A percentile compares a stretch with the other conserved stretches of the same genome.
phyloP scores from a whole-genome alignment of 1,140 invertebrate genomes.

The Halotydeus destructor region DNA sequence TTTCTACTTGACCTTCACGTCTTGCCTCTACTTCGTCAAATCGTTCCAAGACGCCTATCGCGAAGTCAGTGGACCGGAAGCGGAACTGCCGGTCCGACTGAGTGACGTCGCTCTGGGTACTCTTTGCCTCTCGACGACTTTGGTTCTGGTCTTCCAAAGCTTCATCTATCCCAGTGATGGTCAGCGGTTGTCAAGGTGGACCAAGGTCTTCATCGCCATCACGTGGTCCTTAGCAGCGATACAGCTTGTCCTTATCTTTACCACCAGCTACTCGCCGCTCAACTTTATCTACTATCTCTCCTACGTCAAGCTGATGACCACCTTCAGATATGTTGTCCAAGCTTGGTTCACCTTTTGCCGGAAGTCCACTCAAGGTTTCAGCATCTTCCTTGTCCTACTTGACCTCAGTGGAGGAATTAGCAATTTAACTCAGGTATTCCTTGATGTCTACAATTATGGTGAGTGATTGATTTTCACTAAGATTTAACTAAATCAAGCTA shows the following conservation, averaged over 20 bases:
- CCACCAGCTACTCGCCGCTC: background rate
- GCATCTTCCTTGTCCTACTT: slow-evolving; percentile 87
- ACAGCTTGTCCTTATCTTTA: background rate
- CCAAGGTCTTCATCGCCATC: no score
- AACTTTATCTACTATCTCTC: slow-evolving; percentile 45
- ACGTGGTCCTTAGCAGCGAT: slow-evolving; percentile 16
- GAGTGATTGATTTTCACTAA: slow-evolving; percentile 25
- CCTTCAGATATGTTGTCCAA: slow-evolving; percentile 74
- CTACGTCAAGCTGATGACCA: slow-evolving; percentile 85
- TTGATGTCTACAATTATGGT: slow-evolving; percentile 77
- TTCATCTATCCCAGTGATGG: slow-evolving; percentile 67
- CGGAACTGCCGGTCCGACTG: slow-evolving; percentile 79
- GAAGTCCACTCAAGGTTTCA: slow-evolving; percentile 92
- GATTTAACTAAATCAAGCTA: no score
- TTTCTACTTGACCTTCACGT: slow-evolving; percentile 80
- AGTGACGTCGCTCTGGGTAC: slow-evolving; percentile 91
- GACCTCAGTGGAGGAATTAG: slow-evolving; percentile 86
- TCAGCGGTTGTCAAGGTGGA: no score
- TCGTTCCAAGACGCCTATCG: slow-evolving; percentile 53
- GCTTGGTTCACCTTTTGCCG: slow-evolving; percentile 85
- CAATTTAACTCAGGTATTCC: slow-evolving; percentile 90
- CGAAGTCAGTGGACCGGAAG: slow-evolving; percentile 45
- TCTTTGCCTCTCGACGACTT: slow-evolving; percentile 66
- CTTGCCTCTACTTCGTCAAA: slow-evolving; percentile 62
- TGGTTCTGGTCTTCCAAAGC: slow-evolving; percentile 67